Base-by-base conservation (phyloP, 2,888 invertebrate genomes). In the Pterostichus niger region DNA sequence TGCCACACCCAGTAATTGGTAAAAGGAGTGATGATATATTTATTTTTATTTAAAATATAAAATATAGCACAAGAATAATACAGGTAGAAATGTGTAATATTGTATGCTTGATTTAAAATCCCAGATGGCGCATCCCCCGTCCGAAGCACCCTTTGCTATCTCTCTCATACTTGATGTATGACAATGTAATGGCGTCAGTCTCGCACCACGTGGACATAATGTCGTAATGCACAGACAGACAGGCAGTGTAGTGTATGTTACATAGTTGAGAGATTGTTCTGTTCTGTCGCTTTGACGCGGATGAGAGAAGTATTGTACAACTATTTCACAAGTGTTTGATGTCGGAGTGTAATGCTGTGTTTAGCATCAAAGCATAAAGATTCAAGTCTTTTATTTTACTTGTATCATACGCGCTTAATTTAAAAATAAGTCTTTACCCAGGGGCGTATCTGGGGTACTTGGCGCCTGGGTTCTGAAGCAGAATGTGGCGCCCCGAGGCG, bases 41-140 rank as follows among this genome's bases (percentile, higher is more conserved):
- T n/a, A n/a, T n/a, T n/a, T n/a, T n/a, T n/a, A n/a, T n/a, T 3
- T 3, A 54, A 54, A 54, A 1, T 5, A 31, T 31, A 11, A 59
- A 31, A 31, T 31, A 59, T 59, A 31, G 31, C 31, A 59, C 31
- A 9, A 10, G 59, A 49, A 49, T 49, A 6, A 13, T 54, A 17
- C 11, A 31, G 31, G 31, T 24, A 59, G 15, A 7, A 59, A 15
- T 59, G 31, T 59, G 59, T 31, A 31, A 59, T 59, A 31, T 59
- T 49, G 49, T n/a, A 59, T 59, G 31, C 59, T 59, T 59, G 59
- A 59, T 59, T 59, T 59, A 59, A 59, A 31, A 59, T 59, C 59
- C 59, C 59, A 59, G 59, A 31, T 59, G 59, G 59, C 59, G 31
- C 31, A 31, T 59, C 31, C 11, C 10, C 59, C 31, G 59, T 1